A percentile compares a stretch with the other conserved stretches of the same genome.
phyloP scores from a whole-genome alignment of 1,140 invertebrate species.

The Leptopilina boulardi region DNA sequence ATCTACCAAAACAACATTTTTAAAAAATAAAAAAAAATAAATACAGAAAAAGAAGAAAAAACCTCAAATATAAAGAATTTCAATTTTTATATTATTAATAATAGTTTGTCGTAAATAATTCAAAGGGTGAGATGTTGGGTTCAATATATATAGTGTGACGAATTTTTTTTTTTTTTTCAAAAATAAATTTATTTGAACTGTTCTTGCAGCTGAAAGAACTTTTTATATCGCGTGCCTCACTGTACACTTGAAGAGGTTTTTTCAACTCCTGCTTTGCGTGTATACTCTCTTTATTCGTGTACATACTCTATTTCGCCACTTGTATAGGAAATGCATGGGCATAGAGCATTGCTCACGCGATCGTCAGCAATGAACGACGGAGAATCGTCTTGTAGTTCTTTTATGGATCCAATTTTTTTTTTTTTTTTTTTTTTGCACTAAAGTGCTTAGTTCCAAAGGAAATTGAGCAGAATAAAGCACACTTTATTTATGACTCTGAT shows the following conservation, averaged over 20 bases:
- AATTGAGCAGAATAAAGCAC: conserved; percentile 26
- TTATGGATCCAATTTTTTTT: conserved; percentile 26
- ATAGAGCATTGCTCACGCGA: conserved; percentile 52
- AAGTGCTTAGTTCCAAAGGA: conserved; percentile 10
- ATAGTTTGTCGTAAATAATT: neutral
- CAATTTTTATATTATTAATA: too few species aligned
- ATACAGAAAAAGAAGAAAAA: too few species aligned
- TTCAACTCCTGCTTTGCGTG: conserved; percentile 58
- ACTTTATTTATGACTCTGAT: conserved; percentile 7
- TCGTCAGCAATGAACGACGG: conserved; percentile 31
- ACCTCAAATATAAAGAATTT: too few species aligned
- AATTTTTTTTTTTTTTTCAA: neutral
- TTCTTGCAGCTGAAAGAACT: neutral
- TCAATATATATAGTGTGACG: neutral
- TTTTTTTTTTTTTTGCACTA: neutral
- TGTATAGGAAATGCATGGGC: conserved; percentile 47
- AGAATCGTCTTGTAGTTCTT: conserved; percentile 35
- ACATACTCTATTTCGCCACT: conserved; percentile 30
- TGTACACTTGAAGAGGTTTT: conserved; percentile 42
- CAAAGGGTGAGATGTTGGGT: neutral
- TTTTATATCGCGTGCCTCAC: conserved; percentile 37
- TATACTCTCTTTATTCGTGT: neutral
- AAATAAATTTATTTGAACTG: conserved; percentile 6
- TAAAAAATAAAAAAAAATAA: too few species aligned
- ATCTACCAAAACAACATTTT: too few species aligned